A percentile compares a stretch with the other conserved stretches of the same genome.
phyloP scores from a whole-genome alignment of 2,888 invertebrate genomes.

The Caradrina clavipalpis region DNA sequence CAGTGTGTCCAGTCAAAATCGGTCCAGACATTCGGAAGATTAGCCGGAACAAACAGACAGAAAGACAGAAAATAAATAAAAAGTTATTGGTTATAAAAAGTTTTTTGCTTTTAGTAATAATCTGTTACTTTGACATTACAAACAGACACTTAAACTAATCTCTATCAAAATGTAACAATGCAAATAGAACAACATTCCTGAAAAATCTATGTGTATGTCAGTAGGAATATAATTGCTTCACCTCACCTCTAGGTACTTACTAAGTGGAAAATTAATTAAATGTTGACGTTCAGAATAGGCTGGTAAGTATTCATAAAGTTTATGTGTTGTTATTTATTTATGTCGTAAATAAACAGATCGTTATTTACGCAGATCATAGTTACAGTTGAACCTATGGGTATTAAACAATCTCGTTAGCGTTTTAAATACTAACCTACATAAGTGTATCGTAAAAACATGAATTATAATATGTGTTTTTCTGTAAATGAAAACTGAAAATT shows the following conservation, averaged over 20 bases:
- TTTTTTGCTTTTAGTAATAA: too few species aligned
- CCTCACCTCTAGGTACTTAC: background rate
- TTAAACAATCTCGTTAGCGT: conserved; percentile 35
- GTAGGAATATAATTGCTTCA: background rate
- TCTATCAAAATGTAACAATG: background rate
- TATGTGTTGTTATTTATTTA: conserved; percentile 37
- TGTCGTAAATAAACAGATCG: conserved; percentile 29
- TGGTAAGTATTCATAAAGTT: conserved; percentile 35
- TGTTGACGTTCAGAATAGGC: background rate
- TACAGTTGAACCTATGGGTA: conserved; percentile 21
- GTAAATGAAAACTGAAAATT: conserved; percentile 19
- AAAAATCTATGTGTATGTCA: background rate
- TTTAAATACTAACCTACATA: conserved; percentile 22
- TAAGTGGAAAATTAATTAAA: conserved; percentile 9
- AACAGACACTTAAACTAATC: background rate
- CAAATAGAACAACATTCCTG: background rate
- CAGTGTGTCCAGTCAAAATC: too few species aligned
- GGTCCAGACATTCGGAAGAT: too few species aligned
- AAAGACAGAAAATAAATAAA: too few species aligned
- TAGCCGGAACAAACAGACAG: too few species aligned
- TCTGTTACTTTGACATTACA: too few species aligned
- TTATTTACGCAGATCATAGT: conserved; percentile 40
- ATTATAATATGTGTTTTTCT: conserved; percentile 20
- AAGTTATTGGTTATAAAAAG: too few species aligned
- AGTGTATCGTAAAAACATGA: conserved; percentile 24